These are phyloP conservation scores for Adelphocoris suturalis DNA, from an alignment of 2,888 invertebrate species.

Conservation along the genomic window DNA sequence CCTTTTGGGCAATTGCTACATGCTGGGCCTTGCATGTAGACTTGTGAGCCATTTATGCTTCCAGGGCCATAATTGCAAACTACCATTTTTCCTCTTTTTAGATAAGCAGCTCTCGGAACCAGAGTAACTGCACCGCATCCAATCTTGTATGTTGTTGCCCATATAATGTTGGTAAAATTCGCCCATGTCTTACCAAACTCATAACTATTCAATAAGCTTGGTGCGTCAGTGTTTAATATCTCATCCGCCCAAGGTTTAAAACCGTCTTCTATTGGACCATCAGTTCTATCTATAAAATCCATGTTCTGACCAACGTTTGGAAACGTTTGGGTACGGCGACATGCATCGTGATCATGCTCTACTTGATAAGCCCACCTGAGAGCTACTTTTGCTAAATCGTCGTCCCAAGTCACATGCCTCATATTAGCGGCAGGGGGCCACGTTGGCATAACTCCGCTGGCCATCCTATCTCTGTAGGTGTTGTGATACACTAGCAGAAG, in stretches of 20 bases:
- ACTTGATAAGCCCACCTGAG: conserved; percentile 63
- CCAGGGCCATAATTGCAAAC: conserved; percentile 71
- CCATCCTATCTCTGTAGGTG: background rate
- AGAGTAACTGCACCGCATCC: conserved; percentile 22
- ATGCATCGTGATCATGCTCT: conserved; percentile 6
- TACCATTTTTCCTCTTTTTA: background rate
- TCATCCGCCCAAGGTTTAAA: conserved; percentile 52
- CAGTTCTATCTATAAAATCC: background rate
- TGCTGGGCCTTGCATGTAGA: conserved; percentile 56
- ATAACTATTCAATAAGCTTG: too few species aligned
- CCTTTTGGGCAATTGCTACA: conserved; percentile 44
- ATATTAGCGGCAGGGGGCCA: conserved; percentile 54
- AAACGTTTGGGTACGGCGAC: conserved; percentile 13
- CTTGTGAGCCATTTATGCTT: background rate
- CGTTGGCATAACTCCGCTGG: background rate
- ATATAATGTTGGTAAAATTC: conserved; percentile 55
- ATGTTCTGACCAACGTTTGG: conserved; percentile 37
- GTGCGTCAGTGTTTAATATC: background rate
- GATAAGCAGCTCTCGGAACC: background rate
- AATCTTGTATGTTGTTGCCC: conserved; percentile 53
- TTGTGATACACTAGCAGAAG: background rate
- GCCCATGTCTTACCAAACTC: background rate
- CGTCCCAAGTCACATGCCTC: conserved; percentile 59
- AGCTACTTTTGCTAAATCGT: conserved; percentile 19
- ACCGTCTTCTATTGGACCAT: background rate